These are phyloP conservation scores for Falcaria lacertinaria DNA, from an alignment of 2,888 invertebrate species.

Conservation along the genomic window DNA sequence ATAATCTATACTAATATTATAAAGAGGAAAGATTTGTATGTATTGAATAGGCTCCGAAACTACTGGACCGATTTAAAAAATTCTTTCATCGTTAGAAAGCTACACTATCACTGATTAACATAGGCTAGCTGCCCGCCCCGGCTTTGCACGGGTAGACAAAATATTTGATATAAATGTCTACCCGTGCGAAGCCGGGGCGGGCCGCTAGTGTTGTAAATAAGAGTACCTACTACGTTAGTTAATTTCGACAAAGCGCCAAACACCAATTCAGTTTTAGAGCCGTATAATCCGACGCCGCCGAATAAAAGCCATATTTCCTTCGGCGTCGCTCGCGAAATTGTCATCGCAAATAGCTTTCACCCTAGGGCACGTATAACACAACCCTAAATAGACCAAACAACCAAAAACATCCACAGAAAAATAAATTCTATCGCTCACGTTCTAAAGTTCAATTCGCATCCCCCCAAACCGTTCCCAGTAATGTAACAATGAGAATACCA, in stretches of 20 bases:
- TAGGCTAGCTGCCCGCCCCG: too few relatives aligned
- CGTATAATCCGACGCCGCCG: slow-evolving; percentile 73
- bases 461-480: slow-evolving; percentile 33
- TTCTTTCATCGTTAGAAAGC: too few relatives aligned
- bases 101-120: too few relatives aligned
- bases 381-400: slow-evolving; percentile 35
- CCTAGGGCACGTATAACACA: slow-evolving; percentile 40
- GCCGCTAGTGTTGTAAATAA: too few relatives aligned
- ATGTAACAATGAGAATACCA: slow-evolving; percentile 78
- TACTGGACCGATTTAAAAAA: too few relatives aligned
- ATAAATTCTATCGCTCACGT: slow-evolving; percentile 12
- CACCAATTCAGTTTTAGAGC: slow-evolving; percentile 77
- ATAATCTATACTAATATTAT: too few relatives aligned
- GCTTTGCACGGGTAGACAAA: too few relatives aligned
- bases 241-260: slow-evolving; percentile 67
- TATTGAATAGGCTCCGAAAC: too few relatives aligned
- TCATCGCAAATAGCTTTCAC: slow-evolving; percentile 79
- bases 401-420: slow-evolving; percentile 18
- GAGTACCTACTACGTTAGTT: slow-evolving; percentile 49
- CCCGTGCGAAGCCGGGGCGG: too few relatives aligned
- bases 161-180: too few relatives aligned
- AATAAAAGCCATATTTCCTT: slow-evolving; percentile 80
- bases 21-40: too few relatives aligned
- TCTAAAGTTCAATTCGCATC: slow-evolving; percentile 23
- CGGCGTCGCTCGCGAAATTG: slow-evolving; percentile 76